Evolutionary conservation across 2,888 invertebrate species (phyloP), one percentile per base, ranked within the genome.

Genomic region (Dasypogon diadema): DNA sequence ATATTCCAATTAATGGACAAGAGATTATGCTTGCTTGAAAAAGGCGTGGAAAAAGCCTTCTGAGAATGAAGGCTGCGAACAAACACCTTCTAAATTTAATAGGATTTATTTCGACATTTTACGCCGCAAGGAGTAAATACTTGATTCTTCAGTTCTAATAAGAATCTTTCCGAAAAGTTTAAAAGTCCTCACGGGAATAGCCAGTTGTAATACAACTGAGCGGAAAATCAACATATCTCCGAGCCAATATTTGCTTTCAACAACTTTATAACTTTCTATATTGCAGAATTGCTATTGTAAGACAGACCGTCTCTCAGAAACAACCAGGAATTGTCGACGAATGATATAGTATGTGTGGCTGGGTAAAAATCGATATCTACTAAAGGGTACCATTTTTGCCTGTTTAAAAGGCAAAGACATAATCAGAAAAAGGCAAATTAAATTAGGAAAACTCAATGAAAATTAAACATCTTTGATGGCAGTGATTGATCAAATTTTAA

Each of bases 401-500:
- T 58, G 18, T 10, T 37, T 60, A 21, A 60, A 60, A 60, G 60
- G 22, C 18, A 24, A 48, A 26, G 18, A 24, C 24, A 34, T 46
- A 26, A 48, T 12, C 14, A 48, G 48, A 48, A 48, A 16, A 48
- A 22, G 42, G 22, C 14, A 68, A 68, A 68, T 68, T 48, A 68
- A 68, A 68, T 68, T 68, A 68, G 14, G 22, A 48, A 48, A 68
- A 34, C 37, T 34, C 16, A 22, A 14, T 6, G 5, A n/a, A 68
- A 68, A 46, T 68, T 68, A 68, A 68, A 68, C 18, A 48, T 21
- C 48, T 48, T 68, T 48, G 68, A 70, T 70, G 74, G 74, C 74
- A 74, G 68, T 76, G 76, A 76, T 76, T 76, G 76, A 76, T 74
- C 51, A 65, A 68, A 68, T 74, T 70, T 70, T 68, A 30, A 68